phyloP scores from a whole-genome alignment of 2,113 vertebrate species.

The Heloderma charlesbogerti region DNA sequence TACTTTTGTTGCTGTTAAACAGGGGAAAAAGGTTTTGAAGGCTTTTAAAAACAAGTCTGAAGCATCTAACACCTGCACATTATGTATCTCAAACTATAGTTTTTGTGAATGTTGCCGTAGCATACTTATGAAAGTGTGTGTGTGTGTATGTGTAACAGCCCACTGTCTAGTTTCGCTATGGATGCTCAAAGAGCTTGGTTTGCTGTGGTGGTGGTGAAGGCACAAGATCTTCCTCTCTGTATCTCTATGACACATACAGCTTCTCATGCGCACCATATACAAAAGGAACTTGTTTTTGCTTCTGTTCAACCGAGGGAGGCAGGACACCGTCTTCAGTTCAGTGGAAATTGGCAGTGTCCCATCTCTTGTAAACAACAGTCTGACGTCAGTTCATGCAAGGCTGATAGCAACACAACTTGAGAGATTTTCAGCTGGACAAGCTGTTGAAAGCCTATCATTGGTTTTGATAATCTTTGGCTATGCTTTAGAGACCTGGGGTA shows the following conservation, averaged over 20 bases:
- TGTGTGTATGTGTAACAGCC: background rate
- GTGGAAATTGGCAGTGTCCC: conserved; percentile 77
- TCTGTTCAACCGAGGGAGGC: conserved; percentile 60
- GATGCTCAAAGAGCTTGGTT: background rate
- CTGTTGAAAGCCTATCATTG: conserved; percentile 71
- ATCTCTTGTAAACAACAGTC: conserved; percentile 76
- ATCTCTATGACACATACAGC: background rate
- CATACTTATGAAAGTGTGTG: background rate
- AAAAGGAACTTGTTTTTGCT: conserved; percentile 64
- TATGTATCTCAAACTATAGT: background rate
- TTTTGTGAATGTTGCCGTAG: background rate
- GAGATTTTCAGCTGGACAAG: conserved; percentile 64
- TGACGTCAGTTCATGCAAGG: conserved; percentile 67
- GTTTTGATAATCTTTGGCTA: conserved; percentile 72
- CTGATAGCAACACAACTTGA: conserved; percentile 65
- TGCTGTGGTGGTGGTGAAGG: conserved; percentile 30
- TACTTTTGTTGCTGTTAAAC: conserved; percentile 33
- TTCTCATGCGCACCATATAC: background rate
- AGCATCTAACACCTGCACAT: background rate
- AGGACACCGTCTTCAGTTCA: conserved; percentile 70
- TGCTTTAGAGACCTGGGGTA: conserved; percentile 59
- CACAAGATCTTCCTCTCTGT: background rate
- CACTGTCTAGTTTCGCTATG: background rate
- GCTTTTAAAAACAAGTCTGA: conserved; percentile 17
- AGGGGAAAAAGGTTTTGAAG: background rate